phyloP scores from a whole-genome alignment of 1,140 invertebrate genomes.

The Leptopilina clavipes region DNA sequence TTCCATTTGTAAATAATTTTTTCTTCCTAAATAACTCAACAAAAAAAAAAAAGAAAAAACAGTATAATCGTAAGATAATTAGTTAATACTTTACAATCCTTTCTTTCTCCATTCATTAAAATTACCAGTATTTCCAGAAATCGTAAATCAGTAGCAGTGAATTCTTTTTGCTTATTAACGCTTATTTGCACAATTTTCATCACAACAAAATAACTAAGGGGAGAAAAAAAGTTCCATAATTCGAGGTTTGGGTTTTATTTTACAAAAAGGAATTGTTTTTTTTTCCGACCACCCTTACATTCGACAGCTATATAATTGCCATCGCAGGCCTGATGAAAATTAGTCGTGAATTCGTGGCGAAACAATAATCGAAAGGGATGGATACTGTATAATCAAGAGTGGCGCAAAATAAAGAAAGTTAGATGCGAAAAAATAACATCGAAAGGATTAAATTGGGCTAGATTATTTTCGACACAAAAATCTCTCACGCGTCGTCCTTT shows the following conservation, averaged over 20 bases:
- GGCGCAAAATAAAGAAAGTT: constrained; percentile 55
- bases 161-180: too few relatives aligned
- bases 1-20: too few relatives aligned
- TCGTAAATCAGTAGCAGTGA: too few relatives aligned
- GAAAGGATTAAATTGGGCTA: constrained; percentile 65
- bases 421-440: constrained; percentile 49
- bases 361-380: constrained; percentile 58
- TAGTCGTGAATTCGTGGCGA: constrained; percentile 53
- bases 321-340: constrained; percentile 48
- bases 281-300: background rate
- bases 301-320: constrained; percentile 34
- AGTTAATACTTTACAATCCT: too few relatives aligned
- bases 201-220: too few relatives aligned
- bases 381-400: constrained; percentile 54
- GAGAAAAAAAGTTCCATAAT: too few relatives aligned
- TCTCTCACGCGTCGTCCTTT: constrained; percentile 39
- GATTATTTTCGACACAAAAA: constrained; percentile 50
- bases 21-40: too few relatives aligned
- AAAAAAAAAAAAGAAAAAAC: too few relatives aligned
- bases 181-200: too few relatives aligned
- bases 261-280: background rate
- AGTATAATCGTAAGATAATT: too few relatives aligned
- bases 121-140: too few relatives aligned
- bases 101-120: too few relatives aligned
- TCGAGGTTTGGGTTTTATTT: background rate